Evolutionary conservation across 2,888 invertebrate genomes (phyloP).

Genomic region (Tineola bisselliella): DNA sequence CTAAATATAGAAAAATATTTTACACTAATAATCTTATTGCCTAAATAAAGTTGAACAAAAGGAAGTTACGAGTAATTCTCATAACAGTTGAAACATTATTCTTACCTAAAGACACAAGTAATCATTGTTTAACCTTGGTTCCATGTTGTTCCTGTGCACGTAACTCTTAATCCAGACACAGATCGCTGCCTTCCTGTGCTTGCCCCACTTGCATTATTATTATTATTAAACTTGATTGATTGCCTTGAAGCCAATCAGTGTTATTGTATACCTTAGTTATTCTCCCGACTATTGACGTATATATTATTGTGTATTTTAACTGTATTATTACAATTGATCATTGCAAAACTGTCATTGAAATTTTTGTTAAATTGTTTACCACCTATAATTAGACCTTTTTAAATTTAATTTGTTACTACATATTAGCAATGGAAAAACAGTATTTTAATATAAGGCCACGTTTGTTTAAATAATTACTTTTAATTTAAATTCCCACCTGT

Average conservation of each 20-base stretch:
- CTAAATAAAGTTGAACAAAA: no score
- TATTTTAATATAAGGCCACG: background rate
- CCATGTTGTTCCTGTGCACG: background rate
- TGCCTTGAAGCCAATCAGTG: background rate
- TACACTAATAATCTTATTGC: no score
- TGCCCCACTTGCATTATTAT: background rate
- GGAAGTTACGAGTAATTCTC: no score
- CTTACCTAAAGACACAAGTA: no score
- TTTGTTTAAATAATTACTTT: background rate
- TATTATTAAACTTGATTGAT: conserved; percentile 4
- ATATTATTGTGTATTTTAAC: background rate
- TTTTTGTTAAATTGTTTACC: no score
- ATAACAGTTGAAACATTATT: no score
- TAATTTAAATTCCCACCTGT: background rate
- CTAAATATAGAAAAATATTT: no score
- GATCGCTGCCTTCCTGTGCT: conserved; percentile 1
- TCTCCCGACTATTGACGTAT: background rate
- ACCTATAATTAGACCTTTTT: no score
- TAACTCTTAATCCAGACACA: background rate
- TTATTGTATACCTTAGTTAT: background rate
- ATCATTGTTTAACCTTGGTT: background rate
- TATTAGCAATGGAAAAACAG: background rate
- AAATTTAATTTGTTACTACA: background rate
- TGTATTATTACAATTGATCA: no score
- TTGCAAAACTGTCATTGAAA: no score